Evolutionary conservation across 2,797 vertebrate genomes (phyloP), one percentile per base, ranked within the genome.

Genomic region (Anolis apletophallus): DNA sequence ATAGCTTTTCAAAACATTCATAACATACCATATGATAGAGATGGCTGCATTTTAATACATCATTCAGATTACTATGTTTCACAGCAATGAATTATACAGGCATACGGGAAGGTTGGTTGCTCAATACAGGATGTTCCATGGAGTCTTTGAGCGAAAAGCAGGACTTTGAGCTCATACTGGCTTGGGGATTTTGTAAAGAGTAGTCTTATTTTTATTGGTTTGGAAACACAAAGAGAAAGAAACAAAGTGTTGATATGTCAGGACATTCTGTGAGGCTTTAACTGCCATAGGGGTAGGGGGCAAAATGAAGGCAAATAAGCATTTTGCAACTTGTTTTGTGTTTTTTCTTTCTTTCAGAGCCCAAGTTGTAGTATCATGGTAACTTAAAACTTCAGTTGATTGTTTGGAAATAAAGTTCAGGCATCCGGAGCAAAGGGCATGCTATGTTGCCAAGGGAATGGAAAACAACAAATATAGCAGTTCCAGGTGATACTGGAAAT

Each of bases 1-100:
- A 94, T 92, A 92, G 91, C 90, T 92, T 93, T 91, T 87, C 85
- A 93, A 95, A 94, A 93, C 93, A 95, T 92, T 90, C 88, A 89
- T 83, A 88, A 90, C 91, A 90, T 90, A 84, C 93, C 93, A 90
- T 90, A 91, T 91, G 91, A 91, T 88, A 91, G 93, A 92, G 90
- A 93, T 89, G 92, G 85, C 90, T 83, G 88, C 1, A 64, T 83
- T 88, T 92, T 91, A 93, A 88, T 91, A 19, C 88, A 91, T 93
- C 92, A 91, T 87, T 88, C 87, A 72, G 77, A 92, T 75, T 85
- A 89, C 90, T 94, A 88, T 68, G 80, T 86, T 78, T 92, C 89
- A 79, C 87, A 87, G 88, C 89, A 81, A 50, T 76, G 91, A 86
- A 85, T 67, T 88, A 81, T 19, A 89, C 79, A 80, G 90, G 8